A percentile compares a stretch with the other conserved stretches of the same genome.
Conservation (phyloP, 2,888 invertebrate genomes). For the Eupeodes luniger region DNA sequence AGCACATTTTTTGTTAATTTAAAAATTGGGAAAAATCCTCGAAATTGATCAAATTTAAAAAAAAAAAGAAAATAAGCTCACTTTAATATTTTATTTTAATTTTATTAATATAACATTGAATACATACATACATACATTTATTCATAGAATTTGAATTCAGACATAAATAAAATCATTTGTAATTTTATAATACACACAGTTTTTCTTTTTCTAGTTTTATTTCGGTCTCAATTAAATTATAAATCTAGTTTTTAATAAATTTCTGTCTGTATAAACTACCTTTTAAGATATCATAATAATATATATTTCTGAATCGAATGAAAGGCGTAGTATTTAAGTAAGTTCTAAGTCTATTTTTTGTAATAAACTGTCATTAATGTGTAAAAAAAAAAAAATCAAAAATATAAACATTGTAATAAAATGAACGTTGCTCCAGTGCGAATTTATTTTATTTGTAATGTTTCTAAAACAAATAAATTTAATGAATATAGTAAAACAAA, state of each 20-base stretch:
- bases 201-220: not conserved
- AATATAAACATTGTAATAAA: conserved; percentile 26
- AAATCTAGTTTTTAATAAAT: not conserved
- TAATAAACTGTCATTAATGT: conserved; percentile 65
- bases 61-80: conserved; percentile 3
- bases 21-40: not conserved
- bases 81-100: not conserved
- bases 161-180: not conserved
- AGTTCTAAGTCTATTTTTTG: conserved; percentile 71
- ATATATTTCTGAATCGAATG: conserved; percentile 55
- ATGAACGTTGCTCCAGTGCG: conserved; percentile 61
- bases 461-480: conserved; percentile 48
- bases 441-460: conserved; percentile 66
- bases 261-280: conserved; percentile 50
- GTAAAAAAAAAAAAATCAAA: conserved; percentile 30
- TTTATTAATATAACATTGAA: not conserved
- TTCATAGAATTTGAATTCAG: not conserved
- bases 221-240: conserved; percentile 17
- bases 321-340: conserved; percentile 55
- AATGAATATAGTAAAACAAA: conserved; percentile 15
- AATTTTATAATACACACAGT: not conserved
- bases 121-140: not conserved
- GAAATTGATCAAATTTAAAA: conserved; percentile 24
- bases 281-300: conserved; percentile 50
- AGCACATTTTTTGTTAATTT: not conserved